Evolutionary conservation across 2,797 vertebrate genomes (phyloP).

Genomic region (Remorina albescens): DNA sequence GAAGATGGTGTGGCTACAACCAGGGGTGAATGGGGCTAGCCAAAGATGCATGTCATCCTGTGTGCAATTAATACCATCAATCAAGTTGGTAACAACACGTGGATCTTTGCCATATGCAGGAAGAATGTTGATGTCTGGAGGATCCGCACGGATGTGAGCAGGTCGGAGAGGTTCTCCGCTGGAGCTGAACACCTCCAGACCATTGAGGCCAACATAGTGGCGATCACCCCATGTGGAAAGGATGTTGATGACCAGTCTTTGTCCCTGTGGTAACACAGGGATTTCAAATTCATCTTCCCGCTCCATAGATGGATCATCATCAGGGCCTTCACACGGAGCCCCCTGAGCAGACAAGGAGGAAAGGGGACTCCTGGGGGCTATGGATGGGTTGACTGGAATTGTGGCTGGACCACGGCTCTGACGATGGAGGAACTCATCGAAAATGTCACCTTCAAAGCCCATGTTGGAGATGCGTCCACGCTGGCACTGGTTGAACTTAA

Average conservation of each 20-base stretch:
- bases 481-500: constrained; percentile 93
- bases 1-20: constrained; percentile 87
- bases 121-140: constrained; percentile 93
- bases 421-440: constrained; percentile 94
- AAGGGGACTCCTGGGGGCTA: constrained; percentile 48
- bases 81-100: constrained; percentile 89
- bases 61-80: constrained; percentile 92
- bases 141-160: constrained; percentile 87
- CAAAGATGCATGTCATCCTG: constrained; percentile 99
- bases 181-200: constrained; percentile 94
- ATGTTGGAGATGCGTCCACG: constrained; percentile 93
- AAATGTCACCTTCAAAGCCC: constrained; percentile 91
- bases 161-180: constrained; percentile 89
- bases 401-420: constrained; percentile 72
- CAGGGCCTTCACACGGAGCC: constrained; percentile 59
- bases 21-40: constrained; percentile 94
- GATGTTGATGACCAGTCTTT: constrained; percentile 89
- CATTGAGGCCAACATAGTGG: constrained; percentile 96
- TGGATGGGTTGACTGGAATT: constrained; percentile 27
- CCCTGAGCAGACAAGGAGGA: constrained; percentile 45
- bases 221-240: constrained; percentile 96
- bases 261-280: constrained; percentile 92
- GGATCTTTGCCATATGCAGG: constrained; percentile 94
- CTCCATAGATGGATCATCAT: constrained; percentile 72
- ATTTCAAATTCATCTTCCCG: constrained; percentile 91